Conservation (phyloP, 92 coral and sea anemone genomes). For the Metridium senile region DNA sequence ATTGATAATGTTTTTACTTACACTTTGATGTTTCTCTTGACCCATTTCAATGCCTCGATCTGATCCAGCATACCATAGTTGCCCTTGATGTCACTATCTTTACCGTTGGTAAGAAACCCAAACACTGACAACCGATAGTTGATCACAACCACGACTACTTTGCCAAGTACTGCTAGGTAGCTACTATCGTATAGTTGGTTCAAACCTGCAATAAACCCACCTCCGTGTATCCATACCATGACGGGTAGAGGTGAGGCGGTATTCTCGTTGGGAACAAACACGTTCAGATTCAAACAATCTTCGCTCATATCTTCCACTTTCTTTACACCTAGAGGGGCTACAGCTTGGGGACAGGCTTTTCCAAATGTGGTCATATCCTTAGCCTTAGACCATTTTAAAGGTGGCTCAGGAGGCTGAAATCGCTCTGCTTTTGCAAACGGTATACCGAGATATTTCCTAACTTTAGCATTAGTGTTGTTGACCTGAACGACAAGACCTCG, state of each 20-base stretch:
- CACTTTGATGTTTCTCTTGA: slow-evolving; percentile 17
- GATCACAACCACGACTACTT: slow-evolving; percentile 17
- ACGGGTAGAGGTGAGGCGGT: slow-evolving; percentile 10
- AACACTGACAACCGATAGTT: slow-evolving; percentile 20
- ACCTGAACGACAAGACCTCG: background rate
- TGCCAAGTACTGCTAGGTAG: background rate
- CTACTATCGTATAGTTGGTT: slow-evolving; percentile 20
- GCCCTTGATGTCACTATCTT: slow-evolving; percentile 14
- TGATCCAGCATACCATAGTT: slow-evolving; percentile 31
- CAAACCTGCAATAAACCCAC: background rate
- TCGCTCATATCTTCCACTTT: slow-evolving; percentile 36
- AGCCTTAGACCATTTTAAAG: background rate
- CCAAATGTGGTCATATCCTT: background rate
- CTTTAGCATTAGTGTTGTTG: slow-evolving; percentile 5
- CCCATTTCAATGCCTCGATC: slow-evolving; percentile 20
- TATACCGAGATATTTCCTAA: slow-evolving; percentile 21
- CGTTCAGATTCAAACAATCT: slow-evolving; percentile 48
- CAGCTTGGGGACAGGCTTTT: background rate
- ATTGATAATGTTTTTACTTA: slow-evolving; percentile 11
- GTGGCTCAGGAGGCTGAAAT: slow-evolving; percentile 12
- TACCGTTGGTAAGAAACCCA: slow-evolving; percentile 18
- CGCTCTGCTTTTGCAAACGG: slow-evolving; percentile 33
- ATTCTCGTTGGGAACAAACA: slow-evolving; percentile 39
- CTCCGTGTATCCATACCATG: slow-evolving; percentile 23
- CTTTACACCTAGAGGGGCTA: background rate